Conservation (phyloP, 2,113 vertebrate species). For the Tupaia chinensis region DNA sequence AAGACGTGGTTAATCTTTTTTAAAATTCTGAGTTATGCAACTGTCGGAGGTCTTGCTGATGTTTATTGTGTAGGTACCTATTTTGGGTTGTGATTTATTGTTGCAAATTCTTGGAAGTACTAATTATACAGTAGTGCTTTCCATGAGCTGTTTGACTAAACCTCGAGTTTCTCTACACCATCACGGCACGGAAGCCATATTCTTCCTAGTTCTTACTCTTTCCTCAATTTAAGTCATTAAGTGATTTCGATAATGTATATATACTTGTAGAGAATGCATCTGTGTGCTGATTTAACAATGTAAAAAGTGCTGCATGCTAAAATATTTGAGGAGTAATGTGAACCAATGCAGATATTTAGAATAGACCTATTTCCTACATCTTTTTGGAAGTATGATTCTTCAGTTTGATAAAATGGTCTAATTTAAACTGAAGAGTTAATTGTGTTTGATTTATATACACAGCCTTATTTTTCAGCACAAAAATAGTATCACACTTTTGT, state of each 20-base stretch:
- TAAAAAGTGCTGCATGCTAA: background rate
- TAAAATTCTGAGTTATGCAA: constrained; percentile 26
- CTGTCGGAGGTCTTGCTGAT: constrained; percentile 52
- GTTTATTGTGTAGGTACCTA: constrained; percentile 52
- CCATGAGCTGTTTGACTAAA: background rate
- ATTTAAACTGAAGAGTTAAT: constrained; percentile 61
- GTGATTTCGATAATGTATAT: background rate
- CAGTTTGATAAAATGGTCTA: constrained; percentile 41
- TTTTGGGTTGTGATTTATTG: constrained; percentile 61
- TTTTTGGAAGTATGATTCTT: constrained; percentile 49
- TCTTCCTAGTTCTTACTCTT: background rate
- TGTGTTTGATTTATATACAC: constrained; percentile 1
- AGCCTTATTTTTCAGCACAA: constrained; percentile 20
- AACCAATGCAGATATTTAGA: constrained; percentile 33
- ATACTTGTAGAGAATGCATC: constrained; percentile 3
- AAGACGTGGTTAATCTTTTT: constrained; percentile 37
- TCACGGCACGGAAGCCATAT: background rate
- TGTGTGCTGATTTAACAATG: constrained; percentile 32
- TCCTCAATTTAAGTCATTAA: background rate
- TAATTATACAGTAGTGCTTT: background rate
- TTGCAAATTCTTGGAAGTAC: constrained; percentile 54
- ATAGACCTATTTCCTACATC: constrained; percentile 45
- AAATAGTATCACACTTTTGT: constrained; percentile 26
- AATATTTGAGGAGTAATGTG: constrained; percentile 56
- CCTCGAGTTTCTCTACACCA: background rate